A percentile compares a stretch with the other conserved stretches of the same genome.
phyloP scores from a whole-genome alignment of 37 sponge, comb jelly and placozoan genomes.

The Geodia barretti region DNA sequence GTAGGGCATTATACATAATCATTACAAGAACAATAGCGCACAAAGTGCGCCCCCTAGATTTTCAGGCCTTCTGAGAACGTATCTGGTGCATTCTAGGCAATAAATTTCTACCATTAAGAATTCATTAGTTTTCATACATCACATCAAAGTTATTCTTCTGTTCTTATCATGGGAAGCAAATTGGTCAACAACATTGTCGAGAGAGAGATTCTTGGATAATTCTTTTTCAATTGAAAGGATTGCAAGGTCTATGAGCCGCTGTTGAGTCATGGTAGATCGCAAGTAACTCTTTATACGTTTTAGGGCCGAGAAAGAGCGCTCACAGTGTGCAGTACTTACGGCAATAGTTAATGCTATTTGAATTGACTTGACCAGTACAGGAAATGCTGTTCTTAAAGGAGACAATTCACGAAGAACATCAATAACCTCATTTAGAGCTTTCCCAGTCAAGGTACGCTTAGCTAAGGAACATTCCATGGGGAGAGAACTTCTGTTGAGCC shows the following conservation, averaged over 20 bases:
- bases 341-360: slow-evolving; percentile 44
- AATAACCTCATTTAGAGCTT: slow-evolving; percentile 12
- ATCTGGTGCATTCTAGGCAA: no score
- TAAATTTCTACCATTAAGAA: no score
- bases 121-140: no score
- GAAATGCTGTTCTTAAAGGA: slow-evolving; percentile 34
- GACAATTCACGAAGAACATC: slow-evolving; percentile 33
- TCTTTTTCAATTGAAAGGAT: slow-evolving; percentile 50
- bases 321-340: slow-evolving; percentile 65
- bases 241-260: slow-evolving; percentile 33
- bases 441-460: slow-evolving; percentile 28
- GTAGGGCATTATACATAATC: no score
- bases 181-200: slow-evolving; percentile 18
- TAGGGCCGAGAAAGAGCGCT: slow-evolving; percentile 62
- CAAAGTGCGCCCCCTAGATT: no score
- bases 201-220: slow-evolving; percentile 19
- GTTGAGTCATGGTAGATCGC: slow-evolving; percentile 38
- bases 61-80: no score
- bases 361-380: slow-evolving; percentile 17
- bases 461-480: slow-evolving; percentile 39
- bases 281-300: slow-evolving; percentile 50
- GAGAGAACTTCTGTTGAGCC: slow-evolving; percentile 14
- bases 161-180: slow-evolving; percentile 28
- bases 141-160: slow-evolving; percentile 24
- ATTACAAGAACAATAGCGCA: no score